phyloP scores from a whole-genome alignment of 92 coral and sea anemone species.

The Palythoa grandis region DNA sequence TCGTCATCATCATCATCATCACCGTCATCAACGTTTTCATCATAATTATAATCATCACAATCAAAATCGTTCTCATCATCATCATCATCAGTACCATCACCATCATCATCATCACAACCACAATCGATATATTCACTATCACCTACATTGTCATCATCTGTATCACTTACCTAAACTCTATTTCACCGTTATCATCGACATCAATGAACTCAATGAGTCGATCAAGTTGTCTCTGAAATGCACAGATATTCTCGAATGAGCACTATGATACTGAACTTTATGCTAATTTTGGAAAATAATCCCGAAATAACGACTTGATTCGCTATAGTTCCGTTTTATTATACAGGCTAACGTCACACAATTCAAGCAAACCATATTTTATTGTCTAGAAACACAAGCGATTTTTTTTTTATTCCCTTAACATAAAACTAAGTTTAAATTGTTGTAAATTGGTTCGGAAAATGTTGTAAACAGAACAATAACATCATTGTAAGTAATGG shows the following conservation, averaged over 20 bases:
- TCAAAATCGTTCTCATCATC: neutral
- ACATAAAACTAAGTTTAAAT: no score
- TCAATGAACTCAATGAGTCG: conserved; percentile 90
- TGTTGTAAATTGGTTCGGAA: no score
- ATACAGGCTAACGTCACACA: no score
- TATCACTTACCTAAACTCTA: conserved; percentile 81
- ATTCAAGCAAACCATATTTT: no score
- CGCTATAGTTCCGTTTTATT: no score
- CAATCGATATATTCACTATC: neutral
- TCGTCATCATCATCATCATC: neutral
- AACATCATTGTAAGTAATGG: no score
- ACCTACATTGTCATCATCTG: neutral
- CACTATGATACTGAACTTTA: neutral
- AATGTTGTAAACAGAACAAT: no score
- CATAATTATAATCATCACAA: no score
- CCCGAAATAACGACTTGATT: no score
- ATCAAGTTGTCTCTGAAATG: conserved; percentile 87
- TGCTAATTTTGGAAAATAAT: no score
- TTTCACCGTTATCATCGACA: conserved; percentile 92
- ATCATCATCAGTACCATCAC: neutral
- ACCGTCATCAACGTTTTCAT: neutral
- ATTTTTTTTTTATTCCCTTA: no score
- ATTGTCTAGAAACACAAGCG: no score
- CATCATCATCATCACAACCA: neutral
- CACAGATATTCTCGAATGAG: neutral